Conservation (phyloP, 2,113 vertebrate genomes). For the Heterocephalus glaber region DNA sequence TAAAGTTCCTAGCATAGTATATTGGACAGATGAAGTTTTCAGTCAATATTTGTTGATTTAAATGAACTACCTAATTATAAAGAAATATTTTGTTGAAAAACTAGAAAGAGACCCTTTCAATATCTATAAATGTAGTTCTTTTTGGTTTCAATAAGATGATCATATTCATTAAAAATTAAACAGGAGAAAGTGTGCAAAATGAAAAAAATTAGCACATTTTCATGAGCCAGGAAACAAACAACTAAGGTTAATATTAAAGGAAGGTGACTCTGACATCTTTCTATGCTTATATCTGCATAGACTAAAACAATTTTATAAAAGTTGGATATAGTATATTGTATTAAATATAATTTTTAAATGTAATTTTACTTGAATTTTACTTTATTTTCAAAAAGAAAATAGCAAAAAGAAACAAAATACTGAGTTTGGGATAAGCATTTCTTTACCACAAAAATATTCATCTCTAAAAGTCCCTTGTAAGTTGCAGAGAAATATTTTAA, state of each 20-base stretch:
- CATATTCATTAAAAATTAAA: not conserved
- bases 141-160: not conserved
- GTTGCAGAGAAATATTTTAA: not conserved
- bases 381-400: not conserved
- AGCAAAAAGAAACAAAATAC: not conserved
- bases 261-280: not conserved
- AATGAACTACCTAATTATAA: not conserved
- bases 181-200: not conserved
- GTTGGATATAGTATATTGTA: not conserved
- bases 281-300: not conserved
- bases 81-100: not conserved
- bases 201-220: not conserved
- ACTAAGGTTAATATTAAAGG: not conserved
- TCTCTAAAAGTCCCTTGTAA: not conserved
- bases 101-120: not conserved
- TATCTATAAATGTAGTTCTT: not conserved
- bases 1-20: not conserved
- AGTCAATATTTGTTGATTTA: not conserved
- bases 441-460: not conserved
- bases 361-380: not conserved
- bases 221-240: not conserved
- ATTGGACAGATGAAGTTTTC: not conserved
- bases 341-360: not conserved
- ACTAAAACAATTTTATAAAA: not conserved
- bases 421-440: constrained; percentile 3